Conservation (phyloP, 2,888 invertebrate genomes). For the Chromoteleia sp. region DNA sequence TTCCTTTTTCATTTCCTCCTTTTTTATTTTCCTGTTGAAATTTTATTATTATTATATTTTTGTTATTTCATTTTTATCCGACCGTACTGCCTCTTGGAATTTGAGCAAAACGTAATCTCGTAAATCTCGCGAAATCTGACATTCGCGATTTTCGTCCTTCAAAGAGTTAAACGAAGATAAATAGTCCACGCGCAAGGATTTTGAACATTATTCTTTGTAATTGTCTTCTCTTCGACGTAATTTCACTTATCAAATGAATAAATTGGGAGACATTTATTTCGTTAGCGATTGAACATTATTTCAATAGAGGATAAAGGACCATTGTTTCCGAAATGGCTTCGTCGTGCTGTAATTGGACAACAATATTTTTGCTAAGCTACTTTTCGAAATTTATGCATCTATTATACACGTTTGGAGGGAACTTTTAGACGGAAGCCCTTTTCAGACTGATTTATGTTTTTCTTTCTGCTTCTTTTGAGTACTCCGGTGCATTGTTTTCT, state of each 20-base stretch:
- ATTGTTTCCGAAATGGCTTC: conserved; percentile 11
- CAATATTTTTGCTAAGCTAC: conserved; percentile 34
- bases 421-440: no score
- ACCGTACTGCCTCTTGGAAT: conserved; percentile 32
- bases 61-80: conserved; percentile 43
- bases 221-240: conserved; percentile 34
- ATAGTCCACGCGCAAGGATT: conserved; percentile 30
- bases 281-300: background rate
- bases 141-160: conserved; percentile 57
- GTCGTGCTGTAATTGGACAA: conserved; percentile 22
- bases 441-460: no score
- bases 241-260: conserved; percentile 33
- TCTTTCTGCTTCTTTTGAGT: no score
- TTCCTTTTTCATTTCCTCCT: background rate
- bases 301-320: background rate
- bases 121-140: conserved; percentile 67
- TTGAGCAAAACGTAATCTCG: conserved; percentile 58
- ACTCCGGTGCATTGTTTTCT: no score
- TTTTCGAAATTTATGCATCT: conserved; percentile 21
- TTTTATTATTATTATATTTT: conserved; percentile 22
- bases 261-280: conserved; percentile 30
- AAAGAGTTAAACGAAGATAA: conserved; percentile 53
- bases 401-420: no score
- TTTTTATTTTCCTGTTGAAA: conserved; percentile 20
- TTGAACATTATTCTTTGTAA: conserved; percentile 29